Percentiles rank a stretch among this genome's conserved stretches.
Evolutionary conservation across 2,888 invertebrate genomes (phyloP).

Genomic region (Terebella lapidaria): DNA sequence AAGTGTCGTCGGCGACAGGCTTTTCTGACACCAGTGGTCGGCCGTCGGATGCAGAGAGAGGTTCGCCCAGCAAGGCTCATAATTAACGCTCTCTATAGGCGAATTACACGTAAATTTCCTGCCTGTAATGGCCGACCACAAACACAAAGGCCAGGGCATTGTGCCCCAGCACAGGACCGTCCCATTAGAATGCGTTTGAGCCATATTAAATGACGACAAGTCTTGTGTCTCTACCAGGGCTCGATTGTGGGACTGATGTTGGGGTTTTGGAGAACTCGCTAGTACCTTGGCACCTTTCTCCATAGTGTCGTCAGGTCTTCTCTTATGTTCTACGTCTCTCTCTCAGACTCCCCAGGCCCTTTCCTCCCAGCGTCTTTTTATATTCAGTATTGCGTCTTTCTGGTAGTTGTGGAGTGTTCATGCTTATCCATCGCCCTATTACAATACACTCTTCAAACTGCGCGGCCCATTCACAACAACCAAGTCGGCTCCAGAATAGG

Average conservation of each 20-base stretch:
- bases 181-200: not conserved
- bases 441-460: not conserved
- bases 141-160: not conserved
- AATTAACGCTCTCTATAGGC: not conserved
- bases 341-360: too few species aligned
- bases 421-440: not conserved
- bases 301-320: too few species aligned
- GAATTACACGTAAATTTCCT: not conserved
- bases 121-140: not conserved
- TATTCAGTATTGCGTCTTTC: not conserved
- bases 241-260: too few species aligned
- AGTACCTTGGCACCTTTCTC: too few species aligned
- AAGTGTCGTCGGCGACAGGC: not conserved
- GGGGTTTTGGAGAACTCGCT: too few species aligned
- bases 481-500: not conserved
- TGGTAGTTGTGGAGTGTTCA: not conserved
- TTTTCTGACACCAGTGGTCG: not conserved
- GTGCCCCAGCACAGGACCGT: not conserved
- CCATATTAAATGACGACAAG: not conserved
- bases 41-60: too few species aligned
- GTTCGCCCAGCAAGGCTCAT: not conserved
- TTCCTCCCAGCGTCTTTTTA: too few species aligned
- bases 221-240: too few species aligned
- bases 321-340: too few species aligned
- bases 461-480: not conserved